These are phyloP conservation scores for Lamellibrachia columna DNA, from an alignment of 2,888 invertebrate species.

Conservation along the genomic window DNA sequence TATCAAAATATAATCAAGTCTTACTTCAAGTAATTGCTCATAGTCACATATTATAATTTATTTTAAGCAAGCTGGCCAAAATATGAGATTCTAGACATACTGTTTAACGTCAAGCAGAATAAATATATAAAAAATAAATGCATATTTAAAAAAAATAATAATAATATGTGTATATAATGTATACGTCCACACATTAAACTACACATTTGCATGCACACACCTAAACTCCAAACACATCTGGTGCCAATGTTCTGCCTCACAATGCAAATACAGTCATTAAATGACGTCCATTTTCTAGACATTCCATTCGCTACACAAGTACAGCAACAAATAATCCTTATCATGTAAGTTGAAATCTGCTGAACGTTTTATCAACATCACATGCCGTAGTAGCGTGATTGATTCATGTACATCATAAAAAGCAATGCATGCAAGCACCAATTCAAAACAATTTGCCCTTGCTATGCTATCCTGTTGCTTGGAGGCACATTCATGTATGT, in stretches of 20 bases:
- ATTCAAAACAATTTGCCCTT: neutral
- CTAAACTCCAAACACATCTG: neutral
- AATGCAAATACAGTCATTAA: neutral
- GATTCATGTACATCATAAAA: too few species aligned
- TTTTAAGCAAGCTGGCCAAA: neutral
- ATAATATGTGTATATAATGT: neutral
- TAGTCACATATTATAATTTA: neutral
- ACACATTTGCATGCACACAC: neutral
- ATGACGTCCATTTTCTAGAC: neutral
- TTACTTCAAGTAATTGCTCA: neutral
- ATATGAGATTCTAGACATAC: neutral
- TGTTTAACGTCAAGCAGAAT: neutral
- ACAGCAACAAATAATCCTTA: neutral
- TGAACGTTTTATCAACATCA: neutral
- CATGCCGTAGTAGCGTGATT: neutral
- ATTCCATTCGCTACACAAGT: neutral
- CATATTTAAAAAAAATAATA: neutral
- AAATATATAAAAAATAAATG: neutral
- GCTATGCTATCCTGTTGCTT: neutral
- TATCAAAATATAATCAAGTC: too few species aligned
- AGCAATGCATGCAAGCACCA: too few species aligned
- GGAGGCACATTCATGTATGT: neutral
- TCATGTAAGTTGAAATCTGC: neutral
- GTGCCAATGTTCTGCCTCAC: neutral
- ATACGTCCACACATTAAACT: neutral